Conservation (phyloP, 2,888 invertebrate genomes). For the Cordilura impudica region DNA sequence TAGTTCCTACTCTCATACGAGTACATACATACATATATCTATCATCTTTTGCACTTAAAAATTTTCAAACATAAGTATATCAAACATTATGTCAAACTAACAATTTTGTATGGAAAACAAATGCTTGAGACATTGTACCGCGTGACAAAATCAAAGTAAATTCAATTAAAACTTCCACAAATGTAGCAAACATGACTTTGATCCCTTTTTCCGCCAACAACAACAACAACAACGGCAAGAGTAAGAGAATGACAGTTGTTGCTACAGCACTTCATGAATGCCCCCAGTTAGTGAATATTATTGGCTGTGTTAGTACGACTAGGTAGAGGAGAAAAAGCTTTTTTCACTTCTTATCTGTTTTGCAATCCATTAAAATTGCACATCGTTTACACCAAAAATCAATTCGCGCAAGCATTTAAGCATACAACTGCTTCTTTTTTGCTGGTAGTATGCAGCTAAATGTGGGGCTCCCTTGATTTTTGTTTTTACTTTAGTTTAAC, state of each 20-base stretch:
- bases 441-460: constrained; percentile 64
- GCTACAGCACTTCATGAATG: constrained; percentile 23
- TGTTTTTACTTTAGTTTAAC: neutral
- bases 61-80: constrained; percentile 9
- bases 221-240: constrained; percentile 1
- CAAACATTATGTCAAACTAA: constrained; percentile 44
- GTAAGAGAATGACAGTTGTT: constrained; percentile 16
- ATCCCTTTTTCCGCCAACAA: constrained; percentile 30
- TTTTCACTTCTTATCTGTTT: constrained; percentile 73
- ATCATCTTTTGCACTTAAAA: neutral
- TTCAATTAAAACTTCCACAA: constrained; percentile 63
- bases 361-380: constrained; percentile 78
- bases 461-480: constrained; percentile 21
- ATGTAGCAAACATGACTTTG: constrained; percentile 61
- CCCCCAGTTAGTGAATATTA: no score
- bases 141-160: constrained; percentile 62
- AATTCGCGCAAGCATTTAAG: constrained; percentile 77
- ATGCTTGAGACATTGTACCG: constrained; percentile 43
- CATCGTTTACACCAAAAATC: constrained; percentile 78
- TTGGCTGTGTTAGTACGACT: constrained; percentile 12
- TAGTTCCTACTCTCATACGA: no score
- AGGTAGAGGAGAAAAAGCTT: constrained; percentile 44
- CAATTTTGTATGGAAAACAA: constrained; percentile 14
- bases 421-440: constrained; percentile 68
- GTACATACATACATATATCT: no score